Base-by-base conservation (phyloP, 2,113 vertebrate species). In the Otocyon megalotis region DNA sequence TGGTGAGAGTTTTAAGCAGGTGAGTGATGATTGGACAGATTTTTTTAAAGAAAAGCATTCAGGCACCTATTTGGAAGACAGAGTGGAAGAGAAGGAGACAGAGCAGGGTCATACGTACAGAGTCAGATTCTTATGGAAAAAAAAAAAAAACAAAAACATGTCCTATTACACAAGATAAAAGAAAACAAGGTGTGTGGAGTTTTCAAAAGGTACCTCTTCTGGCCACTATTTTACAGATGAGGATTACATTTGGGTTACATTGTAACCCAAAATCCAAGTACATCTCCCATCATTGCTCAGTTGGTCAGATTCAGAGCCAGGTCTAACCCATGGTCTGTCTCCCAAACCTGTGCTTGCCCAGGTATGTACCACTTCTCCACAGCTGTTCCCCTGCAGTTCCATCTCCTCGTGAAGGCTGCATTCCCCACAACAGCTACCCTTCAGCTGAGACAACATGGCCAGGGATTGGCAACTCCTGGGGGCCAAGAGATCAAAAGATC, bases 101-200 rank as follows among this genome's bases (percentile, higher is more conserved):
- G 24, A 69, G 30, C 3, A 15, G 50, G 8, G 26, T 4, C 43
- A 48, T 54, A 20, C 69, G 15, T 65, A 12, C 0, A 24, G 11
- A 72, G 17, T 1, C 10, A 10, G 24, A 22, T 53, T 65, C 5
- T 82, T 86, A 4, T 14, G 8, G 16, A 63, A 88, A 87, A 58
- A 88, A 87, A 58, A 96, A 84, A 37, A 63, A 88, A 87, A 58
- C 85, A 87, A 58, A 96, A 84, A 37, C 5, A 6, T 17, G 1
- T 3, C 22, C 12, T 48, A 62, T 17, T 37, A 12, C 20, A 50
- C 26, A 77, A 60, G 50, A 9, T 30, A 76, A 20, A 50, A 26
- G 43, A 67, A 8, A 69, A 79, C 13, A 71, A 67, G 19, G 76
- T 8, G 2, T 3, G 20, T 14, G 35, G 26, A 79, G 16, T 19